A percentile compares a stretch with the other conserved stretches of the same genome.
Evolutionary conservation across 2,797 vertebrate genomes (phyloP).

Genomic region (Todus mexicanus): DNA sequence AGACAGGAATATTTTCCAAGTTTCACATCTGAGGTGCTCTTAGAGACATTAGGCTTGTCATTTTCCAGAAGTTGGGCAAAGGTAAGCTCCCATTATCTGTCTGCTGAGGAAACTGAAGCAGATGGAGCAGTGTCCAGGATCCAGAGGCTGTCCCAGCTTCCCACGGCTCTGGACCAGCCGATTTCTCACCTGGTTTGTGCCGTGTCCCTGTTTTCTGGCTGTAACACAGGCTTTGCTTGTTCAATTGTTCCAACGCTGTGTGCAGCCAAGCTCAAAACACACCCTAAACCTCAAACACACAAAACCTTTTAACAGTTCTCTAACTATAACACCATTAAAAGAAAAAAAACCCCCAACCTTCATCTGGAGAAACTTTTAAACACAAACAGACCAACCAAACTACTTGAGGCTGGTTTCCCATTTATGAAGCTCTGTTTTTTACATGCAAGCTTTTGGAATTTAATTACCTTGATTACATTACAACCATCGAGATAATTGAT

Average conservation of each 20-base stretch:
- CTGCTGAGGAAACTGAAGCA: not conserved
- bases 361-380: slow-evolving; percentile 34
- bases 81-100: not conserved
- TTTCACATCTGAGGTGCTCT: not conserved
- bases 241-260: not conserved
- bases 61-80: not conserved
- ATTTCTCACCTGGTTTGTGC: not conserved
- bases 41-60: not conserved
- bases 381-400: not conserved
- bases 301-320: not conserved
- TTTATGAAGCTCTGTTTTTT: slow-evolving; percentile 15
- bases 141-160: not conserved
- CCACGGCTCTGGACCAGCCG: not conserved
- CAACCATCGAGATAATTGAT: slow-evolving; percentile 54
- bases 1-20: not conserved
- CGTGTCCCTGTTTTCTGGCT: rapidly evolving
- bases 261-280: slow-evolving; percentile 23
- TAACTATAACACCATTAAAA: not conserved
- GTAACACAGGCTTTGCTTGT: not conserved
- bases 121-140: not conserved
- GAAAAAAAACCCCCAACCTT: not conserved
- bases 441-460: slow-evolving; percentile 45
- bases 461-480: slow-evolving; percentile 55
- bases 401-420: slow-evolving; percentile 1
- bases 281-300: slow-evolving; percentile 34